phyloP scores from a whole-genome alignment of 2,797 vertebrate species.

The Denticeps clupeoides region DNA sequence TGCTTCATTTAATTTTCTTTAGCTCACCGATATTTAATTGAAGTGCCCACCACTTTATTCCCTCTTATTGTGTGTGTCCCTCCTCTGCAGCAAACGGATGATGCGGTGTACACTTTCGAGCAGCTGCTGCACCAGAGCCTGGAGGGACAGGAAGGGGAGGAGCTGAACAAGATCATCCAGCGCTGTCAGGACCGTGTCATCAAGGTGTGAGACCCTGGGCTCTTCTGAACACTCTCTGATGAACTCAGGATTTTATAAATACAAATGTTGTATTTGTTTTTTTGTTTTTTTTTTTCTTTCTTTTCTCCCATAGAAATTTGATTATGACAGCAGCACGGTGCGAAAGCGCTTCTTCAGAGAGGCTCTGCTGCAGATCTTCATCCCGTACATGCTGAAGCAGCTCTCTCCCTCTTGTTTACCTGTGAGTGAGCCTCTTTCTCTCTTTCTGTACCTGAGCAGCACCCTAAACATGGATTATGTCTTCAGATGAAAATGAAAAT shows the following conservation, averaged over 20 bases:
- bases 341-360: conserved; percentile 94
- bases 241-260: no score
- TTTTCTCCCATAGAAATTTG: conserved; percentile 67
- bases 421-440: conserved; percentile 8
- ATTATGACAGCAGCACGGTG: conserved; percentile 92
- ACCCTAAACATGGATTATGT: no score
- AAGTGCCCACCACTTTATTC: background rate
- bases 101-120: conserved; percentile 82
- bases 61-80: background rate
- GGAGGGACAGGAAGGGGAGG: conserved; percentile 65
- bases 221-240: no score
- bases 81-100: conserved; percentile 78
- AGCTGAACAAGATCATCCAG: conserved; percentile 80
- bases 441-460: no score
- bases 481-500: no score
- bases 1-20: background rate
- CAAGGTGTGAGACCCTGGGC: conserved; percentile 60
- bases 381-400: conserved; percentile 91
- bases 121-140: conserved; percentile 86
- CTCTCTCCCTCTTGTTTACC: conserved; percentile 67
- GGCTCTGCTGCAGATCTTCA: conserved; percentile 88
- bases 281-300: background rate
- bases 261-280: background rate
- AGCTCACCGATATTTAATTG: no score
- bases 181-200: conserved; percentile 88